These are phyloP conservation scores for Mimachlamys varia DNA, from an alignment of 2,888 invertebrate genomes.

Conservation along the genomic window DNA sequence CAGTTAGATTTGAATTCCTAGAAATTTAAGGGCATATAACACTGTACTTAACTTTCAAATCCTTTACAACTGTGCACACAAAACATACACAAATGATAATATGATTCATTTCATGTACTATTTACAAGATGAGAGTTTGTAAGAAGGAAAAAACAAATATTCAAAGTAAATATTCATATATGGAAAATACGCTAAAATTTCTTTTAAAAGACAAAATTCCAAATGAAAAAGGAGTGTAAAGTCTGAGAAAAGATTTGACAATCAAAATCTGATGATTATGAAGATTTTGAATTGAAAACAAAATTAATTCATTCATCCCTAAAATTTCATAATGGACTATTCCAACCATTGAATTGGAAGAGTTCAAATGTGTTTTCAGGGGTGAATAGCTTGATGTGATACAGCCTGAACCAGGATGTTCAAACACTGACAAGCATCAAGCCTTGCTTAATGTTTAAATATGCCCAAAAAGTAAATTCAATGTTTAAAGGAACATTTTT, in stretches of 20 bases:
- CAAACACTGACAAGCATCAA: no score
- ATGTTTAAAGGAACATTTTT: not conserved
- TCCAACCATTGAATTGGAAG: not conserved
- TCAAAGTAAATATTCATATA: not conserved
- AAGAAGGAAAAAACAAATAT: not conserved
- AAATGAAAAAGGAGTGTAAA: not conserved
- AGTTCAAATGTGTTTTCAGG: not conserved
- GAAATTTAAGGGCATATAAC: not conserved
- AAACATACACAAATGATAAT: not conserved
- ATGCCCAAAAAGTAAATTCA: not conserved
- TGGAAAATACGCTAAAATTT: not conserved
- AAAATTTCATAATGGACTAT: no score
- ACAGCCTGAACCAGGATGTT: no score
- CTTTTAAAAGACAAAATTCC: not conserved
- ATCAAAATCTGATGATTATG: no score
- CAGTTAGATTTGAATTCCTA: no score
- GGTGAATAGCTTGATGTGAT: no score
- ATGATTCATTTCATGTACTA: not conserved
- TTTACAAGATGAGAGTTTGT: not conserved
- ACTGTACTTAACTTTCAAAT: no score
- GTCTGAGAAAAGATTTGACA: not conserved
- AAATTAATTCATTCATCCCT: not conserved
- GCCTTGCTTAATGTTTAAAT: no score
- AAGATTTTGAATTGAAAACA: not conserved
- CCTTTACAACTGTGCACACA: no score